Evolutionary conservation across 2,888 invertebrate species (phyloP).

Genomic region (Lasius platythorax): DNA sequence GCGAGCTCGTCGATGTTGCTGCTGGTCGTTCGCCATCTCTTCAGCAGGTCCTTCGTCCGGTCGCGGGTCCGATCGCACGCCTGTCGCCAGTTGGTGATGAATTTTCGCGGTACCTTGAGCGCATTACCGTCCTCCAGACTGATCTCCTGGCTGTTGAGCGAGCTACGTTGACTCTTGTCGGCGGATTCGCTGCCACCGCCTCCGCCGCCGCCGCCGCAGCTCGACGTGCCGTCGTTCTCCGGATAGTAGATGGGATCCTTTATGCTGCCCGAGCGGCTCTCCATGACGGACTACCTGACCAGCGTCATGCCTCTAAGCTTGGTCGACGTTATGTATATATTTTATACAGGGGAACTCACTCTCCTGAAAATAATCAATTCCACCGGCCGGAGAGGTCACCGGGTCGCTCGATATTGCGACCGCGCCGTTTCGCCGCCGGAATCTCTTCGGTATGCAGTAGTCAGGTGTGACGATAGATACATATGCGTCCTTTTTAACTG

Average conservation of each 20-base stretch:
- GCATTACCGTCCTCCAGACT: conserved; percentile 66
- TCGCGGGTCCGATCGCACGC: conserved; percentile 93
- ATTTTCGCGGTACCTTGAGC: conserved; percentile 89
- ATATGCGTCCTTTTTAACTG: not conserved
- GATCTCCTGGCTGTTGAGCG: conserved; percentile 68
- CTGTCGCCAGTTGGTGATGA: conserved; percentile 91
- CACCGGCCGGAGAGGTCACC: conserved; percentile 71
- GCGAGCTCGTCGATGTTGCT: conserved; percentile 86
- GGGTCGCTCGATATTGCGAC: conserved; percentile 76
- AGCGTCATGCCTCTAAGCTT: conserved; percentile 40
- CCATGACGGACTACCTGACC: conserved; percentile 72
- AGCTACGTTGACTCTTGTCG: conserved; percentile 66
- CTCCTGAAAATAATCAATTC: conserved; percentile 77
- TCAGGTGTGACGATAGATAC: not conserved
- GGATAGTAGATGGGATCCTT: conserved; percentile 77
- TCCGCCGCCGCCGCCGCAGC: not conserved
- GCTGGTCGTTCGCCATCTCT: conserved; percentile 90
- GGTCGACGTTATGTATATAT: conserved; percentile 40
- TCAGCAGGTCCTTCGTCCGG: conserved; percentile 91
- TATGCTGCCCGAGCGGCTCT: conserved; percentile 76
- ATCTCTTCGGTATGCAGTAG: conserved; percentile 13
- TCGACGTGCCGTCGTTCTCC: conserved; percentile 50
- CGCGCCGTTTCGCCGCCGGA: conserved; percentile 45
- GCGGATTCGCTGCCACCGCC: conserved; percentile 12
- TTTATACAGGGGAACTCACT: conserved; percentile 57